These are phyloP conservation scores for Stramonita haemastoma DNA, from an alignment of 2,888 invertebrate genomes.

Conservation along the genomic window DNA sequence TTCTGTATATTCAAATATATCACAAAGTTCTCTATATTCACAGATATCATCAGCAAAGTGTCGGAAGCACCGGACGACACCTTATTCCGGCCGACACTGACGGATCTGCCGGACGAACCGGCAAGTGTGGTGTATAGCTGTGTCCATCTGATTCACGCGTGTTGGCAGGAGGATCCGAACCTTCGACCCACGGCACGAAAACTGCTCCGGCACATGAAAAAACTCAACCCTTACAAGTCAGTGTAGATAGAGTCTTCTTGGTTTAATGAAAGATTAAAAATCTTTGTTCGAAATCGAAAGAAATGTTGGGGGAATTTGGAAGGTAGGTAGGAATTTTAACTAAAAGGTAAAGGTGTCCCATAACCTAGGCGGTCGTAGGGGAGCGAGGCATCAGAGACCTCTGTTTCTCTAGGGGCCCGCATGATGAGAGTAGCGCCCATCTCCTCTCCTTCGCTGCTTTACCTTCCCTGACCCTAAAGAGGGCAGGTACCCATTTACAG, in stretches of 20 bases:
- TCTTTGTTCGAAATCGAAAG: too few relatives aligned
- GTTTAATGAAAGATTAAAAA: too few relatives aligned
- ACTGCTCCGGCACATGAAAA: slow-evolving; percentile 62
- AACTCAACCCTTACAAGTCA: slow-evolving; percentile 70
- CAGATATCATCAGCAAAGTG: slow-evolving; percentile 64
- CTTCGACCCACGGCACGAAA: slow-evolving; percentile 60
- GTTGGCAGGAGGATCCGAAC: slow-evolving; percentile 68
- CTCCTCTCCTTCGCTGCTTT: too few relatives aligned
- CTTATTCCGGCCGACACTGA: slow-evolving; percentile 57
- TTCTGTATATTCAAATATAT: not conserved
- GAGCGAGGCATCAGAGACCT: too few relatives aligned
- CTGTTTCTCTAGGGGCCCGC: too few relatives aligned
- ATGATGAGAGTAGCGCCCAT: too few relatives aligned
- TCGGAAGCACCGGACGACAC: slow-evolving; percentile 51
- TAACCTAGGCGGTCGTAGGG: too few relatives aligned
- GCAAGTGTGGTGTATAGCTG: slow-evolving; percentile 40
- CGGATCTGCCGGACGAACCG: slow-evolving; percentile 48
- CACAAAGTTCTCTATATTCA: not conserved
- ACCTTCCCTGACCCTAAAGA: too few relatives aligned
- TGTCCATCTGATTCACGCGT: slow-evolving; percentile 56
- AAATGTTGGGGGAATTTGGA: too few relatives aligned
- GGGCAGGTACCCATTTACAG: too few relatives aligned
- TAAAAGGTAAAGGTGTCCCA: too few relatives aligned
- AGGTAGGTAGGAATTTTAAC: too few relatives aligned
- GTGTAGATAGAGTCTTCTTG: not conserved